phyloP scores from a whole-genome alignment of 2,888 invertebrate species.

The Eupeodes luniger region DNA sequence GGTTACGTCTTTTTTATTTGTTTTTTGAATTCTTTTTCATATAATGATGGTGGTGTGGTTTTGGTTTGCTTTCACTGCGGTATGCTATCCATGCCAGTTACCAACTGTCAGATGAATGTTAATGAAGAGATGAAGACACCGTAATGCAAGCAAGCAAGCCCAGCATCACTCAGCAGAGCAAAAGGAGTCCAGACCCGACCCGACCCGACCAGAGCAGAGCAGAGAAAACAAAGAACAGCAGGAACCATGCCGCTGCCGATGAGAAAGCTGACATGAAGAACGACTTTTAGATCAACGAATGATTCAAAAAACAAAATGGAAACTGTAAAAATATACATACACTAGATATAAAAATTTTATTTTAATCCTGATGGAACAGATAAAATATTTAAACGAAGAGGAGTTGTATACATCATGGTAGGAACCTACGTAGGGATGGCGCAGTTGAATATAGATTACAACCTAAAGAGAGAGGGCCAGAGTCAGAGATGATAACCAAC shows the following conservation, averaged over 20 bases:
- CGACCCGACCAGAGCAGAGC: background rate
- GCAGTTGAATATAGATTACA: conserved; percentile 14
- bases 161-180: conserved; percentile 6
- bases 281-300: conserved; percentile 30
- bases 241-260: background rate
- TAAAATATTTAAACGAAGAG: conserved; percentile 30
- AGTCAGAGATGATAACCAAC: background rate
- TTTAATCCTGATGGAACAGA: conserved; percentile 35
- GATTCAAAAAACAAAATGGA: conserved; percentile 32
- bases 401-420: background rate
- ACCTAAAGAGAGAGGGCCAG: background rate
- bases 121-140: conserved; percentile 52
- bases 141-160: conserved; percentile 2
- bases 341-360: conserved; percentile 1
- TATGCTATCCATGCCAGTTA: conserved; percentile 40
- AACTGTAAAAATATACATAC: conserved; percentile 9
- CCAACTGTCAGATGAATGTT: conserved; percentile 48
- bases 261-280: conserved; percentile 30
- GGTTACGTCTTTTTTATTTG: conserved; percentile 31
- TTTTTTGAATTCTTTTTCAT: background rate
- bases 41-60: conserved; percentile 40
- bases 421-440: background rate
- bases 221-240: background rate
- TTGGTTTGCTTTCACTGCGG: conserved; percentile 29
- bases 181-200: too few relatives aligned